These are phyloP conservation scores for Oscheius onirici DNA, from an alignment of 2,888 invertebrate species.

Conservation along the genomic window DNA sequence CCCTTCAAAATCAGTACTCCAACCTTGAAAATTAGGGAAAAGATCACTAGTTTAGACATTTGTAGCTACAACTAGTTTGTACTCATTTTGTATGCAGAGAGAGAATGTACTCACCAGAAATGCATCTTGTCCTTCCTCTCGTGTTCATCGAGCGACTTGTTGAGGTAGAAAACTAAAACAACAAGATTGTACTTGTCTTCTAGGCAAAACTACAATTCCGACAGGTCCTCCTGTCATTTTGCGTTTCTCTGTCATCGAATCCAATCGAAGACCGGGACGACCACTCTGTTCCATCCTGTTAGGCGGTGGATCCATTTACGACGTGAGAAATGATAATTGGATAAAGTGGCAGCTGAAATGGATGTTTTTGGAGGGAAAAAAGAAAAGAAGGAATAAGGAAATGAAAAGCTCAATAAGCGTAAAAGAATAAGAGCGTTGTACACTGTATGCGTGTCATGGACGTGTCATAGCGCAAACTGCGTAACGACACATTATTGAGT, in stretches of 20 bases:
- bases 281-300: not conserved
- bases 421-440: not conserved
- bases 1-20: not conserved
- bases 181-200: not conserved
- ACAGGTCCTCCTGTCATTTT: conserved; percentile 13
- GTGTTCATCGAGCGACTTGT: conserved; percentile 26
- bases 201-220: conserved; percentile 1
- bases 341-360: not conserved
- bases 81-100: not conserved
- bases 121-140: conserved; percentile 17
- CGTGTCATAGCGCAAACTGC: too few species aligned
- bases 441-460: conserved; percentile 9
- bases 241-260: conserved; percentile 26
- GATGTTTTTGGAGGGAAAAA: not conserved
- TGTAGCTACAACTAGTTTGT: not conserved
- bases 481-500: too few species aligned
- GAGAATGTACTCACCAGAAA: conserved; percentile 22
- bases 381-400: not conserved
- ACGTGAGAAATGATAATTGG: not conserved
- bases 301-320: conserved; percentile 26
- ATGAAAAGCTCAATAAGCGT: not conserved
- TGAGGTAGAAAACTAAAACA: conserved; percentile 25
- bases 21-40: not conserved
- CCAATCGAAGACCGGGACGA: conserved; percentile 26
- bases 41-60: not conserved